These are phyloP conservation scores for Theretra japonica DNA, from an alignment of 2,888 invertebrate species.

Conservation along the genomic window DNA sequence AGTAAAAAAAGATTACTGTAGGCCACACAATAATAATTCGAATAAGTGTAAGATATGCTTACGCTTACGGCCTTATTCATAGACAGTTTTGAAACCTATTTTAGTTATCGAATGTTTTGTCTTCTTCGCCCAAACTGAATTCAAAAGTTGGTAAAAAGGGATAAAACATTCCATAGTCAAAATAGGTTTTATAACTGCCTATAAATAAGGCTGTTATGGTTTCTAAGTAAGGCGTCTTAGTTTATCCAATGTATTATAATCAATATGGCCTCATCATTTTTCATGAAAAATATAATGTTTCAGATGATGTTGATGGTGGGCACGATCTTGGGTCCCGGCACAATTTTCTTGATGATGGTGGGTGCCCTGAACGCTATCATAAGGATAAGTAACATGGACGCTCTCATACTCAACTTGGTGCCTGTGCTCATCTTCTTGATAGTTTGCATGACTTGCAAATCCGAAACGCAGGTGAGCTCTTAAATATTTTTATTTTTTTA, in stretches of 20 bases:
- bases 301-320: constrained; percentile 88
- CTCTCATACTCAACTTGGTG: constrained; percentile 87
- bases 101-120: too few species aligned
- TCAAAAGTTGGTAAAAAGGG: too few species aligned
- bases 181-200: too few species aligned
- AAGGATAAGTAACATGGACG: constrained; percentile 87
- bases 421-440: constrained; percentile 88
- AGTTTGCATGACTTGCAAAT: constrained; percentile 88
- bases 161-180: too few species aligned
- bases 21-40: too few species aligned
- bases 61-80: too few species aligned
- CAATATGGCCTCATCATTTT: neutral
- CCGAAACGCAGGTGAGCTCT: constrained; percentile 87
- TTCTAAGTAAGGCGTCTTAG: too few species aligned
- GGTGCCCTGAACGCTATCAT: constrained; percentile 93
- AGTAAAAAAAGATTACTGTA: too few species aligned
- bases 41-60: too few species aligned
- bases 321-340: constrained; percentile 92
- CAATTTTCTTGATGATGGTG: constrained; percentile 92
- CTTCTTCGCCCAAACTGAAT: too few species aligned
- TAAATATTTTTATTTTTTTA: neutral
- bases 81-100: too few species aligned
- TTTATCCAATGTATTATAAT: neutral
- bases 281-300: constrained; percentile 37
- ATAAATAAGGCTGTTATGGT: too few species aligned